phyloP scores from a whole-genome alignment of 53 echinoderm and acorn worm species.

The Zoroaster sp. region DNA sequence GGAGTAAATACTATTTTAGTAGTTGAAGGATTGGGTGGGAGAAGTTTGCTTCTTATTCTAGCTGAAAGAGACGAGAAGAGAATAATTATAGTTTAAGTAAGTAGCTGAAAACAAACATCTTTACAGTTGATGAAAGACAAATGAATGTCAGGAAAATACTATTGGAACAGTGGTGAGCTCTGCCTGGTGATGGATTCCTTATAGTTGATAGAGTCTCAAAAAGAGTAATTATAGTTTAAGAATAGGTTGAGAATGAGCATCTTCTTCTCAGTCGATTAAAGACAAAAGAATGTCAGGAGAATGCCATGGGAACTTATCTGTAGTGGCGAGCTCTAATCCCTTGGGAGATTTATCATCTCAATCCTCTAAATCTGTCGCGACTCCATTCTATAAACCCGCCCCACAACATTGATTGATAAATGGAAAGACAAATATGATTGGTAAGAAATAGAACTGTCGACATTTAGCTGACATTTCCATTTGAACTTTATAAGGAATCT shows the following conservation, averaged over 20 bases:
- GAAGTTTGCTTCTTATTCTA: no score
- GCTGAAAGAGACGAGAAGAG: no score
- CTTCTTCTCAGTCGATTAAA: background rate
- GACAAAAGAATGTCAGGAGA: background rate
- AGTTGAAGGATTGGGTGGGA: no score
- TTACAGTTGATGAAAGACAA: no score
- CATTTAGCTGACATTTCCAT: conserved; percentile 11
- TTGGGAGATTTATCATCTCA: background rate
- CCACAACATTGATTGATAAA: background rate
- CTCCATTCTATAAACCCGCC: background rate
- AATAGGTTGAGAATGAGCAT: background rate
- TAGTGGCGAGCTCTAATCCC: background rate
- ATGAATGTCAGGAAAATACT: no score
- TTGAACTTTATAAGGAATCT: background rate
- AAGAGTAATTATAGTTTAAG: no score
- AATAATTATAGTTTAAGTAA: no score
- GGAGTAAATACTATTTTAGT: no score
- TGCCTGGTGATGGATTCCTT: no score
- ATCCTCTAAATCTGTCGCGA: background rate
- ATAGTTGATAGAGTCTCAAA: no score
- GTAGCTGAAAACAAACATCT: no score
- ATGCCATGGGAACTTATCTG: background rate
- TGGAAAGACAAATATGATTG: background rate
- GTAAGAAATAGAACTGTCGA: background rate
- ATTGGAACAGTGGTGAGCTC: no score